phyloP scores from a whole-genome alignment of 1,140 invertebrate species.

The Drosophila rhopaloa region DNA sequence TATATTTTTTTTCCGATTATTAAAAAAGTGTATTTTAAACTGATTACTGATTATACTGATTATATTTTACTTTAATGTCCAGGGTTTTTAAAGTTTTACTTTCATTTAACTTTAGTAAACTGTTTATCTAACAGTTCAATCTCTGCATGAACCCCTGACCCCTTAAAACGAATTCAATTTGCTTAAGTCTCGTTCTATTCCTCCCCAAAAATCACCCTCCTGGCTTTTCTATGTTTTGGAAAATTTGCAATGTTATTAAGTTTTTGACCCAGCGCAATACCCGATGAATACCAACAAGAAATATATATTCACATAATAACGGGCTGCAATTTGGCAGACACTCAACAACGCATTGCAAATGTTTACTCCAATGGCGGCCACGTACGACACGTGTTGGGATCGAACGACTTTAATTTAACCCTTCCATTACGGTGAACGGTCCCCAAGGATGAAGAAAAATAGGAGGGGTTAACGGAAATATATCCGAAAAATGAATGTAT shows the following conservation, averaged over 20 bases:
- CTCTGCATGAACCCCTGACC: conserved; percentile 1
- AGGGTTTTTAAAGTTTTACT: too few relatives aligned
- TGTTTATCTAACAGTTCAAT: conserved; percentile 2
- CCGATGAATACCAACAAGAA: conserved; percentile 26
- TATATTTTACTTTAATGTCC: too few relatives aligned
- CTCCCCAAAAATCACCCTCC: conserved; percentile 1
- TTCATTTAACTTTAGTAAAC: conserved; percentile 7
- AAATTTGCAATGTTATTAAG: conserved; percentile 67
- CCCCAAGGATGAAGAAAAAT: conserved; percentile 14
- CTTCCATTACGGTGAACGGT: conserved; percentile 36
- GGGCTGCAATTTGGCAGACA: conserved; percentile 59
- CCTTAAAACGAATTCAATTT: conserved; percentile 32
- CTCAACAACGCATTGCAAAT: conserved; percentile 67
- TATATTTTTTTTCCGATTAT: too few relatives aligned
- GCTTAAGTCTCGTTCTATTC: conserved; percentile 18
- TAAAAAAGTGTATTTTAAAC: too few relatives aligned
- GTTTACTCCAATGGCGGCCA: conserved; percentile 71
- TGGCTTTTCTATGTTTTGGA: conserved; percentile 27
- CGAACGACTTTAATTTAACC: conserved; percentile 28
- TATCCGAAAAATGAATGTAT: conserved; percentile 43
- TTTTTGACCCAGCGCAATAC: conserved; percentile 48
- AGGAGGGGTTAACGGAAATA: conserved; percentile 3
- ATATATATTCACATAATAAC: conserved; percentile 15
- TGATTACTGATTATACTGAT: too few relatives aligned
- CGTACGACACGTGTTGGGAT: conserved; percentile 64